These are phyloP conservation scores for Geococcyx californianus DNA, from an alignment of 2,113 vertebrate genomes.

Conservation along the genomic window DNA sequence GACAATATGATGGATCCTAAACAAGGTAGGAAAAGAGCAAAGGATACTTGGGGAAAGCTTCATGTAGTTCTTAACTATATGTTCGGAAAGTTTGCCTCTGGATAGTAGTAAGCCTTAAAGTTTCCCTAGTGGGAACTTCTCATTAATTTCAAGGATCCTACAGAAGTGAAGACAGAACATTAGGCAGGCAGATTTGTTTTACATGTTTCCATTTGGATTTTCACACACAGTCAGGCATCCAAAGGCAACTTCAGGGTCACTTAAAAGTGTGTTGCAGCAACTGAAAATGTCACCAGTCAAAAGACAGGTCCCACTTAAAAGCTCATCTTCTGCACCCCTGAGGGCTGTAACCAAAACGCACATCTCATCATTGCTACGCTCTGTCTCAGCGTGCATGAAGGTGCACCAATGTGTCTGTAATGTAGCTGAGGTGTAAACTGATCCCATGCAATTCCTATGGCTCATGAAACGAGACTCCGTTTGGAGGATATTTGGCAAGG, in stretches of 20 bases:
- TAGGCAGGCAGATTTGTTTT: not conserved
- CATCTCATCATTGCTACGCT: not conserved
- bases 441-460: not conserved
- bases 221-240: not conserved
- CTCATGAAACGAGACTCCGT: not conserved
- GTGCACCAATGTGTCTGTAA: not conserved
- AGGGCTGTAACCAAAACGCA: not conserved
- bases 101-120: not conserved
- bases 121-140: not conserved
- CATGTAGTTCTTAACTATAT: not conserved
- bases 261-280: not conserved
- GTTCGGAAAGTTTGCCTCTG: not conserved
- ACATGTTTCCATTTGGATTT: not conserved
- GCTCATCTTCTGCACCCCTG: not conserved
- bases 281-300: slow-evolving; percentile 24
- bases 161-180: not conserved
- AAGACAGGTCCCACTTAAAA: not conserved
- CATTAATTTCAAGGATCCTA: not conserved
- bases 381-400: not conserved
- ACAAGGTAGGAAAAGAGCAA: not conserved
- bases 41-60: not conserved
- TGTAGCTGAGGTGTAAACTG: slow-evolving; percentile 14
- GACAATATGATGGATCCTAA: not conserved
- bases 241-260: not conserved
- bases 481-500: not conserved